Conservation (phyloP, 2,888 invertebrate species). For the Drosophila basisetae region DNA sequence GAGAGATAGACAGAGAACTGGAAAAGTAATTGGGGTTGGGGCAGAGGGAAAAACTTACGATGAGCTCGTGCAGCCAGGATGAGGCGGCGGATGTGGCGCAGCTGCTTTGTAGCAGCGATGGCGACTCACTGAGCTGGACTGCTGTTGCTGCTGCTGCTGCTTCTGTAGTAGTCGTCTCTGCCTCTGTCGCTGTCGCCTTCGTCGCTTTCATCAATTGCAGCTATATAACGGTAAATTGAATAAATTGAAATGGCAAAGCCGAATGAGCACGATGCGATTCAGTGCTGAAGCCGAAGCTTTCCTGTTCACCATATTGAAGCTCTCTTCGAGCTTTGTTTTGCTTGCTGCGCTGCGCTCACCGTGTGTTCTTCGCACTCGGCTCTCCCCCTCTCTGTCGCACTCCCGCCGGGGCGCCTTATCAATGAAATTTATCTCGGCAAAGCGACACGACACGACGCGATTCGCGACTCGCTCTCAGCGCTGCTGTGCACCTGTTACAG, state of each 20-base stretch:
- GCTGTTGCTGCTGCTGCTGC: conserved; percentile 17
- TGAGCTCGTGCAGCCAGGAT: conserved; percentile 72
- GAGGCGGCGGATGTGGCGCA: conserved; percentile 62
- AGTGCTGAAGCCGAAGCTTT: conserved; percentile 48
- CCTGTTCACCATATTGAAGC: conserved; percentile 51
- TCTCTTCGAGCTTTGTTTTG: conserved; percentile 75
- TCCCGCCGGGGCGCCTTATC: conserved; percentile 61
- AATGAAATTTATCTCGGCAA: conserved; percentile 72
- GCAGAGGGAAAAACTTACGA: conserved; percentile 51
- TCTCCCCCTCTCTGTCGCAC: conserved; percentile 10
- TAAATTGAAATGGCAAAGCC: conserved; percentile 68
- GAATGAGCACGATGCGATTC: conserved; percentile 14
- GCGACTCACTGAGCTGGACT: conserved; percentile 43
- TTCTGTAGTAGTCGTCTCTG: conserved; percentile 17
- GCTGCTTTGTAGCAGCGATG: conserved; percentile 50
- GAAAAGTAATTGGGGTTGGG: not conserved
- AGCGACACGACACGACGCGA: conserved; percentile 31
- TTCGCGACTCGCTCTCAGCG: conserved; percentile 41
- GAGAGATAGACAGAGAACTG: not conserved
- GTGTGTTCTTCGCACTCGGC: conserved; percentile 20
- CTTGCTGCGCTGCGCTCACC: conserved; percentile 26
- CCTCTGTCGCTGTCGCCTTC: conserved; percentile 15
- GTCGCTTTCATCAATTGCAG: conserved; percentile 69
- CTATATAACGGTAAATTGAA: conserved; percentile 81
- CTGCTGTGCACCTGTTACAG: conserved; percentile 81